Conservation (phyloP, 2,888 invertebrate species). For the Iselma pallidipennis region DNA sequence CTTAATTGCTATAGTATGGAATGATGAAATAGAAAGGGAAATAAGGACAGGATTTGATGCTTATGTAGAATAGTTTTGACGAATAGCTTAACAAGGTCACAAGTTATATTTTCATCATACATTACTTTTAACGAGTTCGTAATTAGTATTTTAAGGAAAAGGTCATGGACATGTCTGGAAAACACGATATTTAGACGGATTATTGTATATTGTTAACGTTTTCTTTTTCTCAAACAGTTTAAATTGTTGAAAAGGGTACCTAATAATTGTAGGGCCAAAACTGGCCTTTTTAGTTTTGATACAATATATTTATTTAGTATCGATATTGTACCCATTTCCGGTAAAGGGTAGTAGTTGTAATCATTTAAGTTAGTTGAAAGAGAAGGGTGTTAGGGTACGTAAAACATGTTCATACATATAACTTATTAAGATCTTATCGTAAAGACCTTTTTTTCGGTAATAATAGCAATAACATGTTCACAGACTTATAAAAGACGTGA, state of each 20-base stretch:
- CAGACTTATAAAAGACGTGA: not conserved
- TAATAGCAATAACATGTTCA: no score
- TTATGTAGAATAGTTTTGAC: conserved; percentile 1
- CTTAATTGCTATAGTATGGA: not conserved
- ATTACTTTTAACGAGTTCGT: conserved; percentile 20
- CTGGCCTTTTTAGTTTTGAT: not conserved
- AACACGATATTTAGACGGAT: no score
- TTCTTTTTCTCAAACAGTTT: not conserved
- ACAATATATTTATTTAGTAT: not conserved
- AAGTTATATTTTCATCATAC: conserved; percentile 25
- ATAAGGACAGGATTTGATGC: no score
- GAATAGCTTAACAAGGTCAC: conserved; percentile 24
- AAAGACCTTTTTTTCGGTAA: no score
- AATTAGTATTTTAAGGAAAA: not conserved
- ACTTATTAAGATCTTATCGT: not conserved
- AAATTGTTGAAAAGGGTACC: not conserved
- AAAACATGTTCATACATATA: not conserved
- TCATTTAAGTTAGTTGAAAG: not conserved
- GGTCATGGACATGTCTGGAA: not conserved
- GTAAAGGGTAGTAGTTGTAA: not conserved
- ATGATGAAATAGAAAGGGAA: no score
- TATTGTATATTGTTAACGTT: not conserved
- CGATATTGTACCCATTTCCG: not conserved
- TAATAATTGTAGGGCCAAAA: not conserved
- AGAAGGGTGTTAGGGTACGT: not conserved